Base-by-base conservation (phyloP, 2,888 invertebrate species). In the Zygothrica quintamaculata region DNA sequence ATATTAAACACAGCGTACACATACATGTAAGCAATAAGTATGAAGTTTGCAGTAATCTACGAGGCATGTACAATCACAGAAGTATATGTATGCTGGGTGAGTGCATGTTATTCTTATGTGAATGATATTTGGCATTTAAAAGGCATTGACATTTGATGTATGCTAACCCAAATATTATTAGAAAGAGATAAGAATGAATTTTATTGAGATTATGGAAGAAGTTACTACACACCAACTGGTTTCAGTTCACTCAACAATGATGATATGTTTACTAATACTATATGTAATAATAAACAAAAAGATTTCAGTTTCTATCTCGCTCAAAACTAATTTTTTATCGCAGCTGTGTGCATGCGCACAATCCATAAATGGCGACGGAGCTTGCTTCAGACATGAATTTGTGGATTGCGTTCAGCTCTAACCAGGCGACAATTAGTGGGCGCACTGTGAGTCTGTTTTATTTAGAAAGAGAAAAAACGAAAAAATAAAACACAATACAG, bases 281-380 rank as follows among this genome's bases (percentile, higher is more conserved):
- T 7, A n/a, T 9, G 9, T 9, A 29, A 29, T n/a, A 26, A 8
- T 6, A 26, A 26, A 4, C 4, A 26, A 26, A 26, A 6, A 29
- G 29, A 29, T 29, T 29, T 5, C 7, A 29, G 9, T 9, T 29
- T 29, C n/a, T 29, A n/a, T n/a, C n/a, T n/a, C n/a, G 1, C 7
- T 29, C 9, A 8, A 5, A 29, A n/a, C 29, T 8, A 29, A 29
- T 12, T 7, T 36, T 36, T 36, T 36, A 36, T 36, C 36, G 36
- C 36, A 36, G 36, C 36, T 36, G 36, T 36, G 36, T 36, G 12
- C 36, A 36, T 36, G 36, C 36, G 36, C 36, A 36, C 36, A 3
- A 15, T 36, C 13, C 15, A 33, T 33, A n/a, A 1, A 11, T 11
- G n/a, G 33, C 33, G n/a, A 11, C 33, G 11, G 4, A 48, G 50